Evolutionary conservation across 2,888 invertebrate species (phyloP).

Genomic region (Eupithecia dodoneata): DNA sequence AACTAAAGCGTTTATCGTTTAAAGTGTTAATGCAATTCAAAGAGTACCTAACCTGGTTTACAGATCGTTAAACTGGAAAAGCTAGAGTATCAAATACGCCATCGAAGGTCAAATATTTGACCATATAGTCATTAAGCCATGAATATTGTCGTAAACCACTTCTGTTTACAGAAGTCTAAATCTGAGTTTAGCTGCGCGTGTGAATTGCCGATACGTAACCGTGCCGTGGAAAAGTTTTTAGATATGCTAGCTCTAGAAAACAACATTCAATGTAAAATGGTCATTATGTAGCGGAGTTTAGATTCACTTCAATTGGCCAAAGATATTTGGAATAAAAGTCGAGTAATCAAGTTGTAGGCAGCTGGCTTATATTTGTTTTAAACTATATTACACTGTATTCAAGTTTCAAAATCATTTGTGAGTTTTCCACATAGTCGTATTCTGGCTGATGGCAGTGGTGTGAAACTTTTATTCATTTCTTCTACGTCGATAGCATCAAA

Average conservation of each 20-base stretch:
- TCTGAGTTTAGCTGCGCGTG: conserved; percentile 35
- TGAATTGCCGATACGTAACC: conserved; percentile 29
- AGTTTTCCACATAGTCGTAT: neutral
- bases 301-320: conserved; percentile 2
- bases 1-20: neutral
- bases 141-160: conserved; percentile 37
- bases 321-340: neutral
- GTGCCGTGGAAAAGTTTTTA: conserved; percentile 21
- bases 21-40: neutral
- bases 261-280: conserved; percentile 13
- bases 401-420: conserved; percentile 16
- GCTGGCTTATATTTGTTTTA: neutral
- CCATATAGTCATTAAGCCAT: conserved; percentile 32
- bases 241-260: conserved; percentile 18
- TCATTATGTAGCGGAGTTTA: conserved; percentile 1
- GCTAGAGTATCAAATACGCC: conserved; percentile 10
- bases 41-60: neutral
- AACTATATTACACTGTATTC: conserved; percentile 1
- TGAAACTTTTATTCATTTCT: conserved; percentile 16
- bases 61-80: neutral
- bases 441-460: conserved; percentile 10
- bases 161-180: conserved; percentile 37
- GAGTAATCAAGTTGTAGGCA: neutral
- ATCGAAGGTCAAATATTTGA: conserved; percentile 34
- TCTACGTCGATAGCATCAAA: conserved; percentile 8